Base-by-base conservation (phyloP, 2,888 invertebrate species). In the Zonitis immaculata region DNA sequence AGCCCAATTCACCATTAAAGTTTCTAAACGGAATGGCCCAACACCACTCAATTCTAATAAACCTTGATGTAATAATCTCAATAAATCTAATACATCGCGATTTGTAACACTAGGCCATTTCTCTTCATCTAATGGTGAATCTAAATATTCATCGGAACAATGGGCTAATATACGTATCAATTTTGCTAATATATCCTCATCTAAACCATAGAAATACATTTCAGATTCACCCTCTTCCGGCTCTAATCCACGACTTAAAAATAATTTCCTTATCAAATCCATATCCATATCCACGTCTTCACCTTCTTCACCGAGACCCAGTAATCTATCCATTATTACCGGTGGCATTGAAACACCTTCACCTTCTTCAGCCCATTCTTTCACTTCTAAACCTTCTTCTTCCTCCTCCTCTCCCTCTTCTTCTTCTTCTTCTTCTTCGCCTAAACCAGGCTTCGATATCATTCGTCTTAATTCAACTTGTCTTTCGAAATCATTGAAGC, bases 401-500 rank as follows among this genome's bases (percentile, higher is more conserved):
- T 46, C 52, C 43, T 60, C 65, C 14, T 57, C 56, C 30, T 49
- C 57, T 42, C 49, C 49, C n/a, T 51, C 46, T 27, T 42, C 47
- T 32, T 14, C 12, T 5, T 63, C 56, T 5, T 68, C 58, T 39
- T 68, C 68, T 48, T 66, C 68, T 5, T 66, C 67, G n/a, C n/a
- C n/a, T n/a, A 3, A 67, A 66, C 22, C n/a, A n/a, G n/a, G n/a
- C n/a, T n/a, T n/a, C n/a, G n/a, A n/a, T n/a, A n/a, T n/a, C n/a
- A n/a, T n/a, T n/a, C n/a, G n/a, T n/a, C n/a, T n/a, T n/a, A n/a
- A n/a, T n/a, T n/a, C n/a, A n/a, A n/a, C n/a, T n/a, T n/a, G n/a
- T n/a, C n/a, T n/a, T n/a, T n/a, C n/a, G n/a, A 71, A 51, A 1
- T 66, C 63, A 49, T 73, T 73, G 46, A 73, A 62, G 72, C 73